Base-by-base conservation (phyloP, 2,888 invertebrate genomes). In the Hydropsyche betteni region DNA sequence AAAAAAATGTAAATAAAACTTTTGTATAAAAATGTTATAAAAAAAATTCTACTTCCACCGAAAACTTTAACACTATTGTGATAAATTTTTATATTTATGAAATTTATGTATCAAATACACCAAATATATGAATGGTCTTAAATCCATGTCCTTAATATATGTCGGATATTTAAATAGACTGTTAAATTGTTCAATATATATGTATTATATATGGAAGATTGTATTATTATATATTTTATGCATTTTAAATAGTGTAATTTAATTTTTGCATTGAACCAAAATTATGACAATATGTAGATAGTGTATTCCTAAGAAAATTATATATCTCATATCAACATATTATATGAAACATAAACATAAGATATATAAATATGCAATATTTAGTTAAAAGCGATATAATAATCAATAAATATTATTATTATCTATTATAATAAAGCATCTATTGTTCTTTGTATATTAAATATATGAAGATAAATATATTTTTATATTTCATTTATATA, bases 241-340 rank as follows among this genome's bases (percentile, higher is more conserved):
- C 34, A 36, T 64, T 64, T 8, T 64, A 64, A 33, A 64, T 64
- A 12, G 34, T 64, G 10, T 55, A n/a, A 55, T 12, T 68, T 68
- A 68, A 8, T 12, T 33, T 58, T 58, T 52, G 53, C 16, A 55
- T 34, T 14, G 14, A 72, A 53, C 52, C 44, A 72, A 53, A 71
- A 53, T 34, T 74, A 74, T 50, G 16, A 55, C 73, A 24, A 75
- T 74, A 74, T 74, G 34, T 74, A 75, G 58, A 74, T 58, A 44
- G 34, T 14, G 14, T n/a, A 53, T 44, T n/a, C 16, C 24, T 33
- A 61, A 73, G 14, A 14, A 33, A 73, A 50, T 73, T 61, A 33
- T 68, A 33, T 14, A 33, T 61, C 24, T 38, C 33, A 68, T 36
- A 61, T 24, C 74, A 16, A 16, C 5, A 12, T 38, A 34, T 16